Base-by-base conservation (phyloP, 92 coral and sea anemone species). In the Scolanthus callimorphus region DNA sequence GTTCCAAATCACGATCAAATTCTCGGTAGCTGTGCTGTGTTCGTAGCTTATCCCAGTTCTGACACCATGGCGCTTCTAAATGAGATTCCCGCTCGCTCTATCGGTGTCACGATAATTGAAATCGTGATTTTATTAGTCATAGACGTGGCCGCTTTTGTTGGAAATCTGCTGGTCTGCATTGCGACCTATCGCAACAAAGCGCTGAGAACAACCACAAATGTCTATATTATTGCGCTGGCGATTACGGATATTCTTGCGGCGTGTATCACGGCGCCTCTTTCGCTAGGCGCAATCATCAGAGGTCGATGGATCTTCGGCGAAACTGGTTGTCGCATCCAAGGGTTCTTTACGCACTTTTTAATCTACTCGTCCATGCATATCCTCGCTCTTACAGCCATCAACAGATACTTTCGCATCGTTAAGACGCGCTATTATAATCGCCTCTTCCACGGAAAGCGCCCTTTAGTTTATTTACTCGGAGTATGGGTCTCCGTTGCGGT, bases 371-470 rank as follows among this genome's bases (percentile, higher is more conserved):
- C 76, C 1, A 49, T 69, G 65, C 43, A 69, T 25, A 69, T 59
- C 27, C 57, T 69, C 21, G 45, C 76, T 8, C 47, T 67, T 9
- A 56, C 62, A 1, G 74, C 74, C 30, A 31, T 69, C 12, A 69
- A 69, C 31, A 25, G 76, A 10, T 69, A 45, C 38, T 69, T 69
- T 20, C 57, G 76, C 9, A 69, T 69, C 27, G 76, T 69, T 1
- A 57, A 69, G n/a, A 28, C 76, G 2, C 65, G 17, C 22, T 57
- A 24, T 23, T 69, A 69, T 57, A 69, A 69, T 49, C 57, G 21
- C 23, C 0, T 69, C 25, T 69, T 69, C 27, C 56, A 55, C 0
- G 63, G 63, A 13, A 49, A 39, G 11, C 55, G 58, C 13, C 31
- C 67, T 0, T 28, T 46, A 23, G 0, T 21, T 11, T n/a, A 48